A percentile compares a stretch with the other conserved stretches of the same genome.
Evolutionary conservation across 2,888 invertebrate genomes (phyloP).

Genomic region (Ormyrus rosae): DNA sequence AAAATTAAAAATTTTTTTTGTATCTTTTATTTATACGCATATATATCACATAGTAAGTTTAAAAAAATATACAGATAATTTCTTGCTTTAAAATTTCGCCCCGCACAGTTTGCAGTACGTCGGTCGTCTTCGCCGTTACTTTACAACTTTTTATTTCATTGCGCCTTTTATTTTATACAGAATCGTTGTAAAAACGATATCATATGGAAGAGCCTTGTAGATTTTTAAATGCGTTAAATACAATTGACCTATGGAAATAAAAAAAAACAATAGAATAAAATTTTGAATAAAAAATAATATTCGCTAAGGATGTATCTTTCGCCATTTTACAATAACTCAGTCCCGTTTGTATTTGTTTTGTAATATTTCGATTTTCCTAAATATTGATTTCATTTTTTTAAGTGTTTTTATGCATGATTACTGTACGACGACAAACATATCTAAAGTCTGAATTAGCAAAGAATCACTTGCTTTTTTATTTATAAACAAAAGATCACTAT

Average conservation of each 20-base stretch:
- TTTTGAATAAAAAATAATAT: conserved; percentile 55
- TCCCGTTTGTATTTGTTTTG: conserved; percentile 41
- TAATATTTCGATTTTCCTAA: conserved; percentile 40
- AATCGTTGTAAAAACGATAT: conserved; percentile 55
- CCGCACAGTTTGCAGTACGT: conserved; percentile 50
- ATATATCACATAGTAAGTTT: conserved; percentile 58
- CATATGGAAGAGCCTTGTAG: conserved; percentile 45
- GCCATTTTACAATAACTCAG: conserved; percentile 54
- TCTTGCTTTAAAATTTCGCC: conserved; percentile 56
- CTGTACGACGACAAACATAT: conserved; percentile 61
- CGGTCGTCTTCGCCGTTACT: conserved; percentile 49
- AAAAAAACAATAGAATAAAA: conserved; percentile 48
- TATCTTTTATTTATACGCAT: conserved; percentile 57
- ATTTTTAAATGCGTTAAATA: conserved; percentile 50
- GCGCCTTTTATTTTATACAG: conserved; percentile 42
- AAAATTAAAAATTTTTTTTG: conserved; percentile 43
- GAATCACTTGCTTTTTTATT: conserved; percentile 31
- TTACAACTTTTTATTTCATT: conserved; percentile 41
- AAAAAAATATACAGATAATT: conserved; percentile 59
- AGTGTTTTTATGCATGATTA: conserved; percentile 59
- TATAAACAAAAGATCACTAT: conserved; percentile 28
- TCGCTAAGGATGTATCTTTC: conserved; percentile 48
- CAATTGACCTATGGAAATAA: conserved; percentile 41
- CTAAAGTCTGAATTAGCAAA: conserved; percentile 47
- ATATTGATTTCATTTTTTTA: conserved; percentile 54